A percentile compares a stretch with the other conserved stretches of the same genome.
Evolutionary conservation across 2,797 vertebrate genomes (phyloP).

Genomic region (Melanotaenia maccullochi): DNA sequence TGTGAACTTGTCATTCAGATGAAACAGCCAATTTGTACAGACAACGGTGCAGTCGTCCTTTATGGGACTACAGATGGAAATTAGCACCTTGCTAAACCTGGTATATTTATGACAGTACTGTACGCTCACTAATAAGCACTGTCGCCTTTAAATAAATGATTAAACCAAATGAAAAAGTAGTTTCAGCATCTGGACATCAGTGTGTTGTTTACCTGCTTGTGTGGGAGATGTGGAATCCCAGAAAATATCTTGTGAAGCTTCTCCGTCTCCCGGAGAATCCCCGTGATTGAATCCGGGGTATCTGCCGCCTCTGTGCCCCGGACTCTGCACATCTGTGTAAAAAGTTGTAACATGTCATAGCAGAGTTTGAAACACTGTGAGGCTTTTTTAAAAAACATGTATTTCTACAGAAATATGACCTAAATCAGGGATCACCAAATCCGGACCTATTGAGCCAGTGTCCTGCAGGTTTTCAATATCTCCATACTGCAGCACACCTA

Average conservation of each 20-base stretch:
- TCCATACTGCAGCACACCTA: no score
- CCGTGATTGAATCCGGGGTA: conserved; percentile 52
- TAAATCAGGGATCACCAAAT: no score
- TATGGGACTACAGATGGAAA: no score
- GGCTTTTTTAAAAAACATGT: no score
- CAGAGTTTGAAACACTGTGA: background rate
- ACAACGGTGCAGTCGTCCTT: no score
- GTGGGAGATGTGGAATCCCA: conserved; percentile 94
- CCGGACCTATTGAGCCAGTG: no score
- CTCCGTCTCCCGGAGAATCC: conserved; percentile 89
- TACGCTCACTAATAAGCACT: no score
- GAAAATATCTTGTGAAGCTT: conserved; percentile 91
- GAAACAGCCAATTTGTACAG: no score
- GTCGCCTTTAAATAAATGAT: no score
- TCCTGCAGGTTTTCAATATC: no score
- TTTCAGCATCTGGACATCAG: background rate
- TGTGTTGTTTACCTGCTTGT: conserved; percentile 78
- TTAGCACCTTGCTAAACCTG: no score
- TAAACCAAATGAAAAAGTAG: background rate
- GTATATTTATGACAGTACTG: no score
- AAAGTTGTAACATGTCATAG: conserved; percentile 3
- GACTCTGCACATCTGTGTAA: conserved; percentile 75
- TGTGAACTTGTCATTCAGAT: background rate
- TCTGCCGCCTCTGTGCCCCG: conserved; percentile 54
- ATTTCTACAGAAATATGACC: background rate